phyloP scores from a whole-genome alignment of 2,888 invertebrate genomes.

The Acleris sparsana region DNA sequence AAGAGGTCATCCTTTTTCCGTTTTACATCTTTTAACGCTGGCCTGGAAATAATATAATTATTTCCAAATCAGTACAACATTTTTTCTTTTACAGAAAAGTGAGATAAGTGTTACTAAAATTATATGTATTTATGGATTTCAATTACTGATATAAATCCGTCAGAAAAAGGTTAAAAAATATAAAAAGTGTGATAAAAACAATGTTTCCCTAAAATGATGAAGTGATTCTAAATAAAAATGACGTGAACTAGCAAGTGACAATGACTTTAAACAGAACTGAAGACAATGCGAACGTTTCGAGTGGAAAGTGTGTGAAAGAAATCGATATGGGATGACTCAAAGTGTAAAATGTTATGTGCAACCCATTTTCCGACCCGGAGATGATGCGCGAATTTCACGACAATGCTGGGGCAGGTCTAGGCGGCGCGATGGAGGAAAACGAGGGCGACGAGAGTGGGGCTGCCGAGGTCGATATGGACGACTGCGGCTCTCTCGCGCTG shows the following conservation, averaged over 20 bases:
- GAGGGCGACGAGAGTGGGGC: conserved; percentile 82
- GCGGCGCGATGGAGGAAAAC: conserved; percentile 82
- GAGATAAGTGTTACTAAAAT: conserved; percentile 61
- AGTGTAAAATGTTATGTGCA: conserved; percentile 78
- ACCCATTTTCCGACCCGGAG: conserved; percentile 74
- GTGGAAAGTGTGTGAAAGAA: conserved; percentile 71
- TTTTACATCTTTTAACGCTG: conserved; percentile 50
- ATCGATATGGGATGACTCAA: conserved; percentile 83
- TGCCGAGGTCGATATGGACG: conserved; percentile 82
- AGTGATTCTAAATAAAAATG: conserved; percentile 59
- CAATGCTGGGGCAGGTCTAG: conserved; percentile 76
- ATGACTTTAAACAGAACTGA: conserved; percentile 64
- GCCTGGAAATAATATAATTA: conserved; percentile 72
- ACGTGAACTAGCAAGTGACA: conserved; percentile 62
- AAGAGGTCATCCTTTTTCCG: conserved; percentile 63
- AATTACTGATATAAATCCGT: conserved; percentile 70
- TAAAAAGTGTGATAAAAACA: conserved; percentile 52
- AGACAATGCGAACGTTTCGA: conserved; percentile 60
- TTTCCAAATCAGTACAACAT: conserved; percentile 66
- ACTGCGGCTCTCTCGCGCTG: conserved; percentile 81
- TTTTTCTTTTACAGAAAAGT: conserved; percentile 65
- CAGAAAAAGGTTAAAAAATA: conserved; percentile 73
- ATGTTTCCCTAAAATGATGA: conserved; percentile 47
- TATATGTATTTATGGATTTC: conserved; percentile 74
- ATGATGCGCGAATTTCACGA: conserved; percentile 83